Conservation (phyloP, 2,888 invertebrate species). For the Leucozona laternaria region DNA sequence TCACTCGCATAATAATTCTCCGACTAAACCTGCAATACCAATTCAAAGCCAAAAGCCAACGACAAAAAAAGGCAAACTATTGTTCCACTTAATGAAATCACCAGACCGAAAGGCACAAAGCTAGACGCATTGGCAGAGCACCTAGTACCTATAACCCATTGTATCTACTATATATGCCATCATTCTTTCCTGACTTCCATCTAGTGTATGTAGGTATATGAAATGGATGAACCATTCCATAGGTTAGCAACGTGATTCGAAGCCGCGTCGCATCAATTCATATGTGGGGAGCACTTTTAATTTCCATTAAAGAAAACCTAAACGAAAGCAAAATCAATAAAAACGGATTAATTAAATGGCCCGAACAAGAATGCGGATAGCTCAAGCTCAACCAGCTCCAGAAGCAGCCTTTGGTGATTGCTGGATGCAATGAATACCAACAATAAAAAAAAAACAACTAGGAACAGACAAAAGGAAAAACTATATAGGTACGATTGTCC, state of each 20-base stretch:
- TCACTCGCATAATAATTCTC: neutral
- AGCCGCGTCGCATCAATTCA: constrained; percentile 26
- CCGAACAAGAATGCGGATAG: constrained; percentile 34
- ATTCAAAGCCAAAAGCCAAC: constrained; percentile 7
- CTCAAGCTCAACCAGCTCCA: neutral
- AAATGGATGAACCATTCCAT: constrained; percentile 55
- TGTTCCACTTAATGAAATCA: constrained; percentile 68
- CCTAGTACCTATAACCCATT: constrained; percentile 8
- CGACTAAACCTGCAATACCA: neutral
- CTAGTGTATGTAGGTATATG: neutral
- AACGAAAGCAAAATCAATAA: constrained; percentile 69
- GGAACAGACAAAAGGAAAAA: neutral
- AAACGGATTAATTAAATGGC: constrained; percentile 71
- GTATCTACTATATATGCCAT: neutral
- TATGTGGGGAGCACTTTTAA: constrained; percentile 62
- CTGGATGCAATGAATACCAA: constrained; percentile 2
- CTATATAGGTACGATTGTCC: constrained; percentile 1
- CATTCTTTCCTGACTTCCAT: constrained; percentile 17
- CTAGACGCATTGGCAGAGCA: constrained; percentile 58
- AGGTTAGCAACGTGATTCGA: constrained; percentile 68
- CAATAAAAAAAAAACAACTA: neutral
- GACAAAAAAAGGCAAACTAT: constrained; percentile 50
- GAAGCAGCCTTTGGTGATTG: neutral
- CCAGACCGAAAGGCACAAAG: constrained; percentile 68
- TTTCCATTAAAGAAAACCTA: constrained; percentile 66